Evolutionary conservation across 2,888 invertebrate genomes (phyloP).

Genomic region (Pantelozetes paolii): DNA sequence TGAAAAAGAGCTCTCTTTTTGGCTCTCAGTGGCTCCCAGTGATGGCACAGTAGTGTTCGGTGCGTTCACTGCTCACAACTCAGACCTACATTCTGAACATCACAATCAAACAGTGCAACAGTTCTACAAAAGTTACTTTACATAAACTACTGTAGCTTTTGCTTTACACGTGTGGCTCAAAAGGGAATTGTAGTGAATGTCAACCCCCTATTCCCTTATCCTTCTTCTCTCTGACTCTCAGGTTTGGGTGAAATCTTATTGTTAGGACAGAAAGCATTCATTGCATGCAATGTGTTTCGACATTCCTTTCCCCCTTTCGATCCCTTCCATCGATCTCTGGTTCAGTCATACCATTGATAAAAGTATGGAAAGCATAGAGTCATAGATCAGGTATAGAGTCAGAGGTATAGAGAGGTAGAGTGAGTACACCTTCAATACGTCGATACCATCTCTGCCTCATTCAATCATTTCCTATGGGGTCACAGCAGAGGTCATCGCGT

Average conservation of each 20-base stretch:
- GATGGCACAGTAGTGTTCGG: neutral
- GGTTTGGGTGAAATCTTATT: conserved; percentile 33
- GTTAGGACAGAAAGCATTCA: neutral
- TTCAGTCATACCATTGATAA: conserved; percentile 22
- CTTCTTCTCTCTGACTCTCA: conserved; percentile 25
- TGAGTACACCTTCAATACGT: conserved; percentile 28
- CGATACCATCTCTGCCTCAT: neutral
- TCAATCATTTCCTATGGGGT: conserved; percentile 36
- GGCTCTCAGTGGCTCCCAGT: neutral
- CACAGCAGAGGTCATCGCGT: conserved; percentile 32
- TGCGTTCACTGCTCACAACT: neutral
- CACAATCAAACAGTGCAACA: conserved; percentile 5
- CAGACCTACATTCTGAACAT: conserved; percentile 21
- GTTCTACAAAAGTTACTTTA: conserved; percentile 16
- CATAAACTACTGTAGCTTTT: conserved; percentile 24
- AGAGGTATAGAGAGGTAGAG: neutral
- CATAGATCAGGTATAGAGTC: conserved; percentile 11
- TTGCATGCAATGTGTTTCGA: conserved; percentile 23
- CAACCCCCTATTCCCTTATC: conserved; percentile 24
- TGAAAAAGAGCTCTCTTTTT: conserved; percentile 18
- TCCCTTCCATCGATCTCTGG: conserved; percentile 32
- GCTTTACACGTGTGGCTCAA: conserved; percentile 26
- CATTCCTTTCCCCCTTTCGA: conserved; percentile 30
- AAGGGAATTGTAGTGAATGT: conserved; percentile 8
- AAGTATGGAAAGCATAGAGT: conserved; percentile 18